These are phyloP conservation scores for Phaenicophaeus curvirostris DNA, from an alignment of 2,797 vertebrate genomes.

Conservation along the genomic window DNA sequence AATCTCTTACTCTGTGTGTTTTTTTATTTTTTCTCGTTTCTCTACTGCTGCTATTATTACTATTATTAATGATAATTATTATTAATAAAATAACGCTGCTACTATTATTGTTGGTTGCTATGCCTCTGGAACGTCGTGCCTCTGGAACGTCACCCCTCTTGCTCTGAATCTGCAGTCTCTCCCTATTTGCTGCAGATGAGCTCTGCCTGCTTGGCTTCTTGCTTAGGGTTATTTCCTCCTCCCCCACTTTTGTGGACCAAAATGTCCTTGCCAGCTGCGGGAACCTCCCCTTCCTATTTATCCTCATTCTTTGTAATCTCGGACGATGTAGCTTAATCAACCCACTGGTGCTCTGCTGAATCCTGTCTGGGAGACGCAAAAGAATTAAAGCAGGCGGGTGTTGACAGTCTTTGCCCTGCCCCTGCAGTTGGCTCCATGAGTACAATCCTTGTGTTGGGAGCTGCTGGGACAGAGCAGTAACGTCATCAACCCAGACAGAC, in stretches of 20 bases:
- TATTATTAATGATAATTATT: not conserved
- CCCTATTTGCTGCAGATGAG: not conserved
- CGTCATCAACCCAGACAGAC: rapidly evolving
- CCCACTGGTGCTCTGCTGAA: not conserved
- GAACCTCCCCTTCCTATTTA: constrained; percentile 27
- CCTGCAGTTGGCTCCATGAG: rapidly evolving
- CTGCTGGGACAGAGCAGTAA: not conserved
- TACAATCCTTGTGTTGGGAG: rapidly evolving
- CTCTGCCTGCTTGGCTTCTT: not conserved
- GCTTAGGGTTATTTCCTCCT: constrained; percentile 23
- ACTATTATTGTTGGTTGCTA: not conserved
- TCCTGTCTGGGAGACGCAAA: constrained; percentile 23
- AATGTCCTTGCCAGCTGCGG: not conserved
- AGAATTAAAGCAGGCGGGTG: not conserved
- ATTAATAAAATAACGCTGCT: not conserved
- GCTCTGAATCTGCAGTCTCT: not conserved
- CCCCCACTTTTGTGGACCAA: not conserved
- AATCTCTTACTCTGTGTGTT: not conserved
- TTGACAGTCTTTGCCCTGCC: not conserved
- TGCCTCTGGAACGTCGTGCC: not conserved
- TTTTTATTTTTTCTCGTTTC: not conserved
- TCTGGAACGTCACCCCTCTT: not conserved
- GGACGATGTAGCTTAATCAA: not conserved
- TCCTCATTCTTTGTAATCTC: not conserved
- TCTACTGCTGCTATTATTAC: not conserved